phyloP scores from a whole-genome alignment of 2,113 vertebrate genomes.

The Callithrix jacchus region DNA sequence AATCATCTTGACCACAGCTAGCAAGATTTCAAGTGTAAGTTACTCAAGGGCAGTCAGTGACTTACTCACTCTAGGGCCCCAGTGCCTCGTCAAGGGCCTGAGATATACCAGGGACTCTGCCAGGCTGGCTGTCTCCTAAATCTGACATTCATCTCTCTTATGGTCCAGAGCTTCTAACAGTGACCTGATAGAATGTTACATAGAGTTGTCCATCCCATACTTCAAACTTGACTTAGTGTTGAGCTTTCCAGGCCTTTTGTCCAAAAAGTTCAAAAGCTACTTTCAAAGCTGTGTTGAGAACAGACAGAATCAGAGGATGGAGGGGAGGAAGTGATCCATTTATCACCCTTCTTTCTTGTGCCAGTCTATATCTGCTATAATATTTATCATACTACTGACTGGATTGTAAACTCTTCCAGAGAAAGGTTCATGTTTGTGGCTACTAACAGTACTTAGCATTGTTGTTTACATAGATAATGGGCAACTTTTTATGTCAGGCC shows the following conservation, averaged over 20 bases:
- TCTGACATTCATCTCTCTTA: background rate
- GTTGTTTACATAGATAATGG: background rate
- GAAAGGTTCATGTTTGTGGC: background rate
- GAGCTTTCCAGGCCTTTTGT: background rate
- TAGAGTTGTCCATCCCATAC: background rate
- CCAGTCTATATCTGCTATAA: background rate
- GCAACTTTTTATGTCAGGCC: background rate
- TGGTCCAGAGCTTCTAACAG: background rate
- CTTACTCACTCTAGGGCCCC: background rate
- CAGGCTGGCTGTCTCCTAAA: background rate
- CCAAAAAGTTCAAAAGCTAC: conserved; percentile 24
- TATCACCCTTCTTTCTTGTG: conserved; percentile 25
- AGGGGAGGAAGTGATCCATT: background rate
- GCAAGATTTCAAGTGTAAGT: background rate
- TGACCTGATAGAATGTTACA: background rate
- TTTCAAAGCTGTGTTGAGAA: background rate
- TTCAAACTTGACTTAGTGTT: background rate
- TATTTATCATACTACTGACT: background rate
- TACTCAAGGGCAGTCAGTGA: background rate
- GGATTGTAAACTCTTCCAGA: background rate
- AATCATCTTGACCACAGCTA: background rate
- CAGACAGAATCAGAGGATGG: background rate
- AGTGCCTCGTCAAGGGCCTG: background rate
- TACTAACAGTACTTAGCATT: background rate
- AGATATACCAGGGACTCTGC: background rate